These are phyloP conservation scores for Epinephelus malabaricus DNA, from an alignment of 2,797 vertebrate species.

Conservation along the genomic window DNA sequence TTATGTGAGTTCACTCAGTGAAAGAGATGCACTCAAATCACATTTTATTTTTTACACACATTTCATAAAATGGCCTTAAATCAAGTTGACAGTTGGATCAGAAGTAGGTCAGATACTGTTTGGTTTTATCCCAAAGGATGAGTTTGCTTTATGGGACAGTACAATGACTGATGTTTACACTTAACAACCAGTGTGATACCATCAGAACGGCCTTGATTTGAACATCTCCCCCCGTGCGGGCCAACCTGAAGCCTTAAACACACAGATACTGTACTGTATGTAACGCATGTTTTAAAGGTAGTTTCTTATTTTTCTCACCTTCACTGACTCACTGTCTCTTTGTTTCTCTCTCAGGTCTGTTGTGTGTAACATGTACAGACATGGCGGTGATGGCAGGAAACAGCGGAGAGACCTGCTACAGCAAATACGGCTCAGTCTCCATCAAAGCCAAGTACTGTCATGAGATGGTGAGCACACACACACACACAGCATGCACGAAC, in stretches of 20 bases:
- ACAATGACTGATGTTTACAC: background rate
- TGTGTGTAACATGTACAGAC: slow-evolving; percentile 95
- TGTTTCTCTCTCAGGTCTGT: slow-evolving; percentile 83
- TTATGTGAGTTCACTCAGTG: background rate
- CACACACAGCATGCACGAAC: slow-evolving; percentile 1
- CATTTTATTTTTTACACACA: background rate
- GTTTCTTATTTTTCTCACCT: background rate
- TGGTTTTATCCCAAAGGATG: slow-evolving; percentile 8
- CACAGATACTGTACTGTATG: background rate
- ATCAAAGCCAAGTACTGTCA: slow-evolving; percentile 94
- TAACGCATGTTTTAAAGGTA: background rate
- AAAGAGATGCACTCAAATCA: slow-evolving; percentile 2
- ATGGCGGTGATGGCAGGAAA: slow-evolving; percentile 96
- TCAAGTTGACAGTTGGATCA: slow-evolving; percentile 16
- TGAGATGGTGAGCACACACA: slow-evolving; percentile 90
- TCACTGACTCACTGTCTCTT: background rate
- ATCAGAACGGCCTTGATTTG: background rate
- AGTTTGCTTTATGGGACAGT: background rate
- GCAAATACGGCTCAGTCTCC: slow-evolving; percentile 94
- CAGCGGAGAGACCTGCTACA: slow-evolving; percentile 92
- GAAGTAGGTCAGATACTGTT: slow-evolving; percentile 23
- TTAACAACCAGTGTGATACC: background rate
- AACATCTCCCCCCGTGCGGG: background rate
- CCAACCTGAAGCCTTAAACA: background rate
- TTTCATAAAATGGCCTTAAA: background rate